Conservation (phyloP, 1,140 invertebrate species). For the Tetraneura akinire region DNA sequence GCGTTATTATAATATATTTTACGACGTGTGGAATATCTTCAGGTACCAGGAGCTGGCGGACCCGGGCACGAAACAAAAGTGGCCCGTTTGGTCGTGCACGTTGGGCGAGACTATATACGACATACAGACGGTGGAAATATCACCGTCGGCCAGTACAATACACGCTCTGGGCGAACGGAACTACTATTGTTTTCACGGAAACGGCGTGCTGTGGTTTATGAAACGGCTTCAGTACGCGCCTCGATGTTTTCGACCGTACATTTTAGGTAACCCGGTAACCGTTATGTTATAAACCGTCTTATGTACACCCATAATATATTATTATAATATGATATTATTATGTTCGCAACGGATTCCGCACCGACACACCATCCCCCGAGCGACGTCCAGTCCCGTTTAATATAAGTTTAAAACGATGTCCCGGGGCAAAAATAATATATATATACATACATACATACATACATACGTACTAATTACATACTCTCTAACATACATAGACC, state of each 20-base stretch:
- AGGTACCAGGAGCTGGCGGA: slow-evolving; percentile 69
- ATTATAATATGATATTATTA: too few species aligned
- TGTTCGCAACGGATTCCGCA: too few species aligned
- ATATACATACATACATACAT: too few species aligned
- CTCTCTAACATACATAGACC: too few species aligned
- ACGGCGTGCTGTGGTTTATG: slow-evolving; percentile 72
- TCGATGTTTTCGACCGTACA: slow-evolving; percentile 72
- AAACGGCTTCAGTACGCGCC: slow-evolving; percentile 81
- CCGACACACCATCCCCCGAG: too few species aligned
- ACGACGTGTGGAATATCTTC: slow-evolving; percentile 48
- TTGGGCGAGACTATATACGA: slow-evolving; percentile 75
- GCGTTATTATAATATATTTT: too few species aligned
- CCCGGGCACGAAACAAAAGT: slow-evolving; percentile 62
- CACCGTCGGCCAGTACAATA: slow-evolving; percentile 64
- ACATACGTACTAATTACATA: too few species aligned
- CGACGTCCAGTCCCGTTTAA: too few species aligned
- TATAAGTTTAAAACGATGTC: too few species aligned
- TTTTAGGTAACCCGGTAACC: slow-evolving; percentile 70
- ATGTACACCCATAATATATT: too few species aligned
- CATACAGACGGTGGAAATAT: slow-evolving; percentile 64
- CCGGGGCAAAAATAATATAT: too few species aligned
- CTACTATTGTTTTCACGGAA: slow-evolving; percentile 76
- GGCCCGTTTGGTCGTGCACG: slow-evolving; percentile 75
- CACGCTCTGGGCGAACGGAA: slow-evolving; percentile 73
- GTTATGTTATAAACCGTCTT: too few species aligned